A percentile compares a stretch with the other conserved stretches of the same genome.
Conservation (phyloP, 1,140 invertebrate genomes). For the Lethrus apterus region DNA sequence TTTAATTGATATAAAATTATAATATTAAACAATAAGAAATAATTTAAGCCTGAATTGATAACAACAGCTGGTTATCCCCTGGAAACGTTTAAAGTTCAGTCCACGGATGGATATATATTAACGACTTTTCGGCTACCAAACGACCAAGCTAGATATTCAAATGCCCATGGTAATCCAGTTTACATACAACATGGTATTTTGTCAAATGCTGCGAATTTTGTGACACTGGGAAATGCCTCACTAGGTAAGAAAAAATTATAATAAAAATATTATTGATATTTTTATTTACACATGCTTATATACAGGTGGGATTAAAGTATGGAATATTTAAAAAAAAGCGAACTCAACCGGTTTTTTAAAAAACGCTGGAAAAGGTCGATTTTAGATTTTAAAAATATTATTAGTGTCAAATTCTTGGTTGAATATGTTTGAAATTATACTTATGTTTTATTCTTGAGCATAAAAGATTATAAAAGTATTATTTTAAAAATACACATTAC, state of each 20-base stretch:
- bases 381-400: too few relatives aligned
- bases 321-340: too few relatives aligned
- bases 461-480: too few relatives aligned
- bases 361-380: too few relatives aligned
- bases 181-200: constrained; percentile 61
- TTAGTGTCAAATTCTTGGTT: too few relatives aligned
- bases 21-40: neutral
- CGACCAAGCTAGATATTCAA: constrained; percentile 19
- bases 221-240: constrained; percentile 44
- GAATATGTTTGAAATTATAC: too few relatives aligned
- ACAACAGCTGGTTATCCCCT: constrained; percentile 47
- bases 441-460: too few relatives aligned
- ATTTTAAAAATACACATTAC: too few relatives aligned
- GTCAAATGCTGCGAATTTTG: constrained; percentile 50
- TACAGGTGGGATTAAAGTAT: too few relatives aligned
- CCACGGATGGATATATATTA: constrained; percentile 50
- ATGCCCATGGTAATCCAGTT: constrained; percentile 43
- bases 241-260: constrained; percentile 29
- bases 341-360: too few relatives aligned
- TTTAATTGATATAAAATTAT: too few relatives aligned
- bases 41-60: constrained; percentile 43
- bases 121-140: constrained; percentile 47
- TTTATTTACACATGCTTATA: neutral
- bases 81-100: constrained; percentile 46
- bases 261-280: neutral